A percentile compares a stretch with the other conserved stretches of the same genome.
Conservation (phyloP, 2,797 vertebrate species). For the Tiaroga cobitis region DNA sequence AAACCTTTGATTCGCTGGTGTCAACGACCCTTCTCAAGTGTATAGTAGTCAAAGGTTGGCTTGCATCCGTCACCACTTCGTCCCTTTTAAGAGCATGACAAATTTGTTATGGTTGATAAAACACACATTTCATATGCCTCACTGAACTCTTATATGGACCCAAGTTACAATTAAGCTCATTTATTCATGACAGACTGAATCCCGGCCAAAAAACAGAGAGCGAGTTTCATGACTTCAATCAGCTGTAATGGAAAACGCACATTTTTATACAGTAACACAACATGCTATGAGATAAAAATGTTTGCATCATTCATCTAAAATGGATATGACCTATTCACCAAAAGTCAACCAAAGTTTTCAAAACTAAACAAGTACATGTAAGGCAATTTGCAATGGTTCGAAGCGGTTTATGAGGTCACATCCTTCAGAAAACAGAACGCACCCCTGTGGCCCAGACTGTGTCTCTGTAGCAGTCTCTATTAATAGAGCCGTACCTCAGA, state of each 20-base stretch:
- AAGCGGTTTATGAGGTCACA: slow-evolving; percentile 58
- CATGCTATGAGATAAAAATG: slow-evolving; percentile 8
- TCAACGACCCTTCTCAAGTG: slow-evolving; percentile 64
- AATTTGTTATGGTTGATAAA: slow-evolving; percentile 6
- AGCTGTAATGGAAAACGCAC: not conserved
- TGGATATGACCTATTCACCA: slow-evolving; percentile 30
- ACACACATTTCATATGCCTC: not conserved
- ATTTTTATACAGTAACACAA: slow-evolving; percentile 14
- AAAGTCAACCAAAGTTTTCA: slow-evolving; percentile 16
- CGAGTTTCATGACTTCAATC: slow-evolving; percentile 1
- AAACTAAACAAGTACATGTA: slow-evolving; percentile 64
- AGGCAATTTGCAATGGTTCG: slow-evolving; percentile 61
- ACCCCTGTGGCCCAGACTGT: slow-evolving; percentile 48
- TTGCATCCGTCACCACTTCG: slow-evolving; percentile 58
- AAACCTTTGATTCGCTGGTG: slow-evolving; percentile 60
- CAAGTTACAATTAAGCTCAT: slow-evolving; percentile 4
- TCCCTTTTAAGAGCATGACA: slow-evolving; percentile 58
- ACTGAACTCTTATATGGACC: slow-evolving; percentile 24
- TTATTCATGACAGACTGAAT: slow-evolving; percentile 24
- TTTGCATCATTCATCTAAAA: slow-evolving; percentile 27
- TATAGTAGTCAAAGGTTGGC: slow-evolving; percentile 60
- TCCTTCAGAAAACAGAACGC: slow-evolving; percentile 52
- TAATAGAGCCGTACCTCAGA: slow-evolving; percentile 74
- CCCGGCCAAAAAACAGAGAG: not conserved
- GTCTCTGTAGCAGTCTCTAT: slow-evolving; percentile 59